Percentiles rank a stretch among this genome's conserved stretches.
Evolutionary conservation across 1,140 invertebrate species (phyloP).

Genomic region (Tetranychus cinnabarinus): DNA sequence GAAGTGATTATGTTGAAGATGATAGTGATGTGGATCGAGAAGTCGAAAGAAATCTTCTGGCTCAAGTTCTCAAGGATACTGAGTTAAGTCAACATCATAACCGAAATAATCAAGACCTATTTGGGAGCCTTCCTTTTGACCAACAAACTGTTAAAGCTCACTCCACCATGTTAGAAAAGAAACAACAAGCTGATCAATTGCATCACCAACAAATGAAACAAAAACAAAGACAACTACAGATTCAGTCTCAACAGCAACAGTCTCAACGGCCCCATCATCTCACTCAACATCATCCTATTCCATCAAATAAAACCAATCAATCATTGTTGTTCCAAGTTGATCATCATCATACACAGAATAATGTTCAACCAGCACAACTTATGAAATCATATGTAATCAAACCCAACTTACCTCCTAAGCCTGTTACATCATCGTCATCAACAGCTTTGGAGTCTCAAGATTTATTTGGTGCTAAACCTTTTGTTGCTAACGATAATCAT

Average conservation of each 20-base stretch:
- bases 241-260: neutral
- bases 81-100: neutral
- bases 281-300: neutral
- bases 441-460: neutral
- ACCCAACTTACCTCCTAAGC: neutral
- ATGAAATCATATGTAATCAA: neutral
- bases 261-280: neutral
- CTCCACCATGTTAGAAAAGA: neutral
- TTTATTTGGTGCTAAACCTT: slow-evolving; percentile 5
- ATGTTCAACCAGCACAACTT: neutral
- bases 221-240: neutral
- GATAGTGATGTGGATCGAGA: slow-evolving; percentile 4
- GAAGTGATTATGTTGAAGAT: neutral
- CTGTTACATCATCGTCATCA: neutral
- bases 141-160: neutral
- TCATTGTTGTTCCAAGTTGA: neutral
- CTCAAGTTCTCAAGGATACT: slow-evolving; percentile 1
- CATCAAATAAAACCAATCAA: neutral
- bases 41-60: slow-evolving; percentile 3
- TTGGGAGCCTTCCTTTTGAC: slow-evolving; percentile 9
- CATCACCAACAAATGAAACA: neutral
- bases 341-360: neutral
- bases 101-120: slow-evolving; percentile 4
- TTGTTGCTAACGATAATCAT: neutral
- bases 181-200: no score